phyloP scores from a whole-genome alignment of 2,113 vertebrate species.

The Hypomesus transpacificus region DNA sequence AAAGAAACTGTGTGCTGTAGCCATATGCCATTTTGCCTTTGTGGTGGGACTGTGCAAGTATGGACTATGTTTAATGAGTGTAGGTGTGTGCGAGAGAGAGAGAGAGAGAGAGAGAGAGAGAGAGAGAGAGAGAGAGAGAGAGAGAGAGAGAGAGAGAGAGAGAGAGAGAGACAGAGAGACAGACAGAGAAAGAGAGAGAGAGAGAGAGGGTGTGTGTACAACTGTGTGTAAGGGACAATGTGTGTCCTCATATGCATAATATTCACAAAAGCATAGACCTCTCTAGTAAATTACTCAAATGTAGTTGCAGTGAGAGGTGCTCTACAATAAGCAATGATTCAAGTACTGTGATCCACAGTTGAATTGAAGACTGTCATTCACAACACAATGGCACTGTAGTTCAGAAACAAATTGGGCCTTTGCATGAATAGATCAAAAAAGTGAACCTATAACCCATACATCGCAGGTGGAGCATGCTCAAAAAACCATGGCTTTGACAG shows the following conservation, averaged over 20 bases:
- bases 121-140: background rate
- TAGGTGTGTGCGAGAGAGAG: background rate
- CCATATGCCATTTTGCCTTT: constrained; percentile 12
- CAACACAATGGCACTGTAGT: constrained; percentile 18
- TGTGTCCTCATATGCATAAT: background rate
- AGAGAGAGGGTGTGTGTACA: too few relatives aligned
- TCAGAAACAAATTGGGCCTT: constrained; percentile 39
- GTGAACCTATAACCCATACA: constrained; percentile 9
- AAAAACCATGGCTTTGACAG: constrained; percentile 29
- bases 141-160: background rate
- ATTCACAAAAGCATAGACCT: constrained; percentile 25
- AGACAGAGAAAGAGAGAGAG: background rate
- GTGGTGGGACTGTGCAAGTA: background rate
- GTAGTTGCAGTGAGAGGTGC: constrained; percentile 43
- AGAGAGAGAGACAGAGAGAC: background rate
- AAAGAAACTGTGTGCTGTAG: constrained; percentile 15
- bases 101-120: background rate
- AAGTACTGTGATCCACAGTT: constrained; percentile 33
- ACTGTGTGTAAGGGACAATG: too few relatives aligned
- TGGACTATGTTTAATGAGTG: constrained; percentile 14
- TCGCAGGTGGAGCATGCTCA: constrained; percentile 14
- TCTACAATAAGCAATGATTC: constrained; percentile 45
- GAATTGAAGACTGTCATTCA: background rate
- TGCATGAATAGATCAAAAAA: constrained; percentile 46
- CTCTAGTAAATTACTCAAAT: too few relatives aligned